Evolutionary conservation across 2,797 vertebrate genomes (phyloP).

Genomic region (Tapera naevia): DNA sequence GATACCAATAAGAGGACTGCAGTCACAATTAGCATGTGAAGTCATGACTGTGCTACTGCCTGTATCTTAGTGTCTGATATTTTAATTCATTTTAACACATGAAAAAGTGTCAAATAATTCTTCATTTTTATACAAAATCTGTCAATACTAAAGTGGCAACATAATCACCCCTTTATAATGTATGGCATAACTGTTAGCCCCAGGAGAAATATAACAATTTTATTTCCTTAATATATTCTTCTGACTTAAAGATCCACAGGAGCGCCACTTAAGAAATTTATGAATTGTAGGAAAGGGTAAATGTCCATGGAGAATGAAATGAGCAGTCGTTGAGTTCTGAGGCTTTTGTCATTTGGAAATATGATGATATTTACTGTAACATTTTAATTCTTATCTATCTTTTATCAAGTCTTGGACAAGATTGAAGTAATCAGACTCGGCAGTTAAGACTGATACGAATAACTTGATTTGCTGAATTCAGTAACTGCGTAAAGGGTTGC

Average conservation of each 20-base stretch:
- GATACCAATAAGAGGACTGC: neutral
- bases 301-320: neutral
- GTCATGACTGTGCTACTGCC: neutral
- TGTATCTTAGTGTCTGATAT: slow-evolving; percentile 44
- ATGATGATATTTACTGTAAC: neutral
- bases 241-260: neutral
- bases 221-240: slow-evolving; percentile 28
- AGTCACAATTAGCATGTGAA: neutral
- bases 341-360: neutral
- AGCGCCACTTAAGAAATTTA: neutral
- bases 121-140: slow-evolving; percentile 64
- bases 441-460: neutral
- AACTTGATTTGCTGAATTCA: neutral
- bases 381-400: neutral
- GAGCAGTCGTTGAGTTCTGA: neutral
- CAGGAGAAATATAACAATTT: slow-evolving; percentile 25
- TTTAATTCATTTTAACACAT: slow-evolving; percentile 63
- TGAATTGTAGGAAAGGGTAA: neutral
- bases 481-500: neutral
- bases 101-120: slow-evolving; percentile 33
- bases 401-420: neutral
- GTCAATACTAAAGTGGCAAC: slow-evolving; percentile 34
- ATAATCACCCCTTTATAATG: slow-evolving; percentile 45
- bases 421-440: neutral
- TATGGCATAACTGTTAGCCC: slow-evolving; percentile 4